These are phyloP conservation scores for Periophthalmus modestus DNA, from an alignment of 2,113 vertebrate genomes.

Conservation along the genomic window DNA sequence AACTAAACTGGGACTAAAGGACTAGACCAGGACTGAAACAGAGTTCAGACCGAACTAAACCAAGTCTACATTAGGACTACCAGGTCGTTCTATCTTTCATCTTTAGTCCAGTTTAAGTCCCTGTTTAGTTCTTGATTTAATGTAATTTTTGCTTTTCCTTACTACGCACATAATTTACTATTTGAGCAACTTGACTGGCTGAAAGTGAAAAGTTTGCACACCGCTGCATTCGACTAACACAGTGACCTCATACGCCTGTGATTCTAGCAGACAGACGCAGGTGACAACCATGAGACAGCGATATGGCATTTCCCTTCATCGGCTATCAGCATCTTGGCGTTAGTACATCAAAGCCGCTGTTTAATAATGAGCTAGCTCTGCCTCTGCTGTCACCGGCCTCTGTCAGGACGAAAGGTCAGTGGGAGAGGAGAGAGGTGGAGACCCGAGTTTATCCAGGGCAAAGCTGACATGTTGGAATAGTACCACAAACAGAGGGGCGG, in stretches of 20 bases:
- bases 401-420: slow-evolving; percentile 65
- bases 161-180: too few species aligned
- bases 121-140: too few species aligned
- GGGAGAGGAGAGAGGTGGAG: slow-evolving; percentile 68
- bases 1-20: too few species aligned
- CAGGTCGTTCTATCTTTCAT: too few species aligned
- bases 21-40: too few species aligned
- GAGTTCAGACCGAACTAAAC: too few species aligned
- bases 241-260: slow-evolving; percentile 12
- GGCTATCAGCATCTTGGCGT: slow-evolving; percentile 68
- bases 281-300: slow-evolving; percentile 39
- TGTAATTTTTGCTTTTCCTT: too few species aligned
- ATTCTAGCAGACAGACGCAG: slow-evolving; percentile 21
- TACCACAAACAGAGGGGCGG: slow-evolving; percentile 36
- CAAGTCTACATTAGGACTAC: too few species aligned
- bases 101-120: too few species aligned
- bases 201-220: too few species aligned
- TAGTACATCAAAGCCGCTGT: slow-evolving; percentile 66
- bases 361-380: slow-evolving; percentile 63
- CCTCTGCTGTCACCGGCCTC: slow-evolving; percentile 54
- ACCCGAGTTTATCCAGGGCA: slow-evolving; percentile 56
- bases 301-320: slow-evolving; percentile 74
- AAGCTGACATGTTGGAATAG: slow-evolving; percentile 51
- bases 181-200: too few species aligned
- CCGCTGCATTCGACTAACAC: neutral